Evolutionary conservation across 92 coral and sea anemone genomes (phyloP).

Genomic region (Palythoa caribaeorum): DNA sequence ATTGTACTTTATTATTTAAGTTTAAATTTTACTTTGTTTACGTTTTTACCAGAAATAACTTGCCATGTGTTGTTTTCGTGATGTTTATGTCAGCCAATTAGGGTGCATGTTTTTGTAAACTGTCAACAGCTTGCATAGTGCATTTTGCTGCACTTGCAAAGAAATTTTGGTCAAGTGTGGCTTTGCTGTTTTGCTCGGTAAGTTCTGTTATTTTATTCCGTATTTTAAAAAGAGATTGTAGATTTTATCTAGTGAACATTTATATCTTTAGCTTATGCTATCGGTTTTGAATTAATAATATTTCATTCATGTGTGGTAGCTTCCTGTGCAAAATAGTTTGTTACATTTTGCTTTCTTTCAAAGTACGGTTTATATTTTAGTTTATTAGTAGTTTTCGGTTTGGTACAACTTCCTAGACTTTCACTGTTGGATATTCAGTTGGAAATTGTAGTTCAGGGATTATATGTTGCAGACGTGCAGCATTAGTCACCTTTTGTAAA

Average conservation of each 20-base stretch:
- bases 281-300: too few relatives aligned
- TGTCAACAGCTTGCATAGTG: background rate
- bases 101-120: background rate
- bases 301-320: too few relatives aligned
- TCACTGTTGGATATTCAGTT: background rate
- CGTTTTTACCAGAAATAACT: background rate
- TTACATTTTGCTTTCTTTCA: too few relatives aligned
- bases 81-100: background rate
- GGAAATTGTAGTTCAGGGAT: background rate
- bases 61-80: background rate
- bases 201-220: background rate
- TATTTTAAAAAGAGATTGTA: background rate
- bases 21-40: background rate
- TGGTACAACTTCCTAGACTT: background rate
- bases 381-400: too few relatives aligned
- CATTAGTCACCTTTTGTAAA: constrained; percentile 1
- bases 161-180: background rate
- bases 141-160: background rate
- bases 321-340: too few relatives aligned
- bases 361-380: too few relatives aligned
- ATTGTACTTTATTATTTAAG: background rate
- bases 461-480: too few relatives aligned
- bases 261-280: too few relatives aligned
- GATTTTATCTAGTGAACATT: too few relatives aligned
- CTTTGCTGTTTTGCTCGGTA: constrained; percentile 20